Evolutionary conservation across 2,797 vertebrate genomes (phyloP).

Genomic region (Prionace glauca): DNA sequence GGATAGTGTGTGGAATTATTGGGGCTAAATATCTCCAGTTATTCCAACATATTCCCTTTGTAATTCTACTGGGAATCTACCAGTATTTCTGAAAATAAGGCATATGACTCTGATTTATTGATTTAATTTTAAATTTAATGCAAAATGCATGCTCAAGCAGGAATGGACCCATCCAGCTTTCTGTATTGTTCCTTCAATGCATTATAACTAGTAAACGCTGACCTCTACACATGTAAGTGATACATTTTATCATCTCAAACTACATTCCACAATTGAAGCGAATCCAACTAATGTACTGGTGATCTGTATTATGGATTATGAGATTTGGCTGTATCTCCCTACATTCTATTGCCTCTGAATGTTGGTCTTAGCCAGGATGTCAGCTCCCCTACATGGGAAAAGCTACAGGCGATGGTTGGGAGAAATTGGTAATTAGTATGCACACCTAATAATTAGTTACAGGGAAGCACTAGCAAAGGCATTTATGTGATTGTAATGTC

Average conservation of each 20-base stretch:
- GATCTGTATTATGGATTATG: neutral
- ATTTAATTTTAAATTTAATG: neutral
- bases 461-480: neutral
- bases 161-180: neutral
- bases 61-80: neutral
- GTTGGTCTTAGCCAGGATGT: neutral
- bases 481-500: neutral
- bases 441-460: neutral
- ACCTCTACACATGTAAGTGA: neutral
- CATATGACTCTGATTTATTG: neutral
- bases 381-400: neutral
- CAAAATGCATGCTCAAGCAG: neutral
- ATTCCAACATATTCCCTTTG: neutral
- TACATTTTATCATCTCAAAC: neutral
- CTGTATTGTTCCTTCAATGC: neutral
- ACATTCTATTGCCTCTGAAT: neutral
- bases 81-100: neutral
- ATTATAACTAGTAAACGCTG: constrained; percentile 15
- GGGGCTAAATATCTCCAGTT: neutral
- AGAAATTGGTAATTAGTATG: neutral
- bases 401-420: neutral
- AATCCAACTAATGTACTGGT: neutral
- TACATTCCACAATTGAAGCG: neutral
- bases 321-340: neutral
- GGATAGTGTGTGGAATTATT: neutral